Conservation (phyloP, 2,797 vertebrate genomes). For the Pseudocheirus occidentalis region DNA sequence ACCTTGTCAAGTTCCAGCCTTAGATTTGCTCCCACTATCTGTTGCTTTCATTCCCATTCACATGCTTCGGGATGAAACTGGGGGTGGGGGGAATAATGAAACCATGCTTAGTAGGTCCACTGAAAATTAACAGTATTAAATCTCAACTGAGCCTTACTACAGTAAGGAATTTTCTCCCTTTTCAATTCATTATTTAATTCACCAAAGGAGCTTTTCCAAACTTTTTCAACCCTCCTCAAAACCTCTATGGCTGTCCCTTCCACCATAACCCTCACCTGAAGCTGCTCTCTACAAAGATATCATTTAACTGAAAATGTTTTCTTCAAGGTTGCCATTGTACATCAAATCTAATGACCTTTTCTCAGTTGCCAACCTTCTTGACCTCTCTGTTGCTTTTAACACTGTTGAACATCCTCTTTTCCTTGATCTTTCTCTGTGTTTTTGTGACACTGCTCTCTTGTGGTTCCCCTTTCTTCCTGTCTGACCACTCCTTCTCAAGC, state of each 20-base stretch:
- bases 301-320: too few relatives aligned
- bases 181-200: background rate
- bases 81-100: background rate
- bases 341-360: background rate
- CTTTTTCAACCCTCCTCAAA: background rate
- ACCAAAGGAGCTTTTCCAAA: background rate
- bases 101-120: background rate
- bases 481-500: background rate
- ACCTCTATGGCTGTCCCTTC: background rate
- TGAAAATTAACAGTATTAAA: background rate
- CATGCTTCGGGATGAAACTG: background rate
- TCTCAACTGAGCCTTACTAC: background rate
- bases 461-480: background rate
- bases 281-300: background rate
- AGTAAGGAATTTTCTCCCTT: background rate
- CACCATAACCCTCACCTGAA: background rate
- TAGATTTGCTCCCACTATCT: background rate
- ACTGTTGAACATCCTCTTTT: background rate
- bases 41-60: background rate
- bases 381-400: background rate
- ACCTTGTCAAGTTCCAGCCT: background rate
- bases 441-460: background rate
- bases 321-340: background rate
- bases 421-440: background rate
- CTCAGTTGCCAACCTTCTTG: background rate